Evolutionary conservation across 2,797 vertebrate species (phyloP), one percentile per base, ranked within the genome.

Genomic region (Podarcis siculus): DNA sequence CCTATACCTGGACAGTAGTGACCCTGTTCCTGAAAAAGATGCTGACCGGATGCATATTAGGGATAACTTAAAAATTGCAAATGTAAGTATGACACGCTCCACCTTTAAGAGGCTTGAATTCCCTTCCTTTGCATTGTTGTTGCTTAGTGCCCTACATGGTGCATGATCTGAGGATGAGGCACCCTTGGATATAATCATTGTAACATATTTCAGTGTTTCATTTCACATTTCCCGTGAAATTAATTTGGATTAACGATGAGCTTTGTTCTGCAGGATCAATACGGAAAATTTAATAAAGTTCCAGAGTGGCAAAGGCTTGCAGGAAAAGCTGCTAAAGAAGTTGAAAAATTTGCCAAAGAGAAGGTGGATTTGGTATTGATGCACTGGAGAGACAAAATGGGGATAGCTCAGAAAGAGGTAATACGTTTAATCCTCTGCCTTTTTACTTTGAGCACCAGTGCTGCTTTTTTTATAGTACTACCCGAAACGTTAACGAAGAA

Each of bases 341-440:
- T 99, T 90, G 99, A 99, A 95, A 99, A 99, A 97, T 99, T 99
- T 95, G 98, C 99, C 96, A 99, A 99, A 97, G 99, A 99, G 93
- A 99, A 99, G 95, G 97, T 99, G 2, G 99, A 99, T 95, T 71
- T 99, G 0, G 98, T 99, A 89, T 96, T 99, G 95, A 98, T 99
- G 98, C 99, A 99, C 96, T 99, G 99, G 99, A 98, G 99, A 90
- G 98, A 99, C 90, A 98, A 99, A 94, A 99, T 99, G 99, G 99
- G 99, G 93, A 99, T 99, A 89, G 98, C 98, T 86, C 99, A 99
- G 92, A 99, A 99, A 96, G 99, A 99, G 98, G 99, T 99, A 97
- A 98, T 82, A 86, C 23, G 76, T 42, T 13, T 58, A 32, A 32
- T 77, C 9, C 49, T 83, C 30, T 58, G 55, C 81, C 55, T 64